Evolutionary conservation across 2,888 invertebrate genomes (phyloP).

Genomic region (Leucophora obtusa): DNA sequence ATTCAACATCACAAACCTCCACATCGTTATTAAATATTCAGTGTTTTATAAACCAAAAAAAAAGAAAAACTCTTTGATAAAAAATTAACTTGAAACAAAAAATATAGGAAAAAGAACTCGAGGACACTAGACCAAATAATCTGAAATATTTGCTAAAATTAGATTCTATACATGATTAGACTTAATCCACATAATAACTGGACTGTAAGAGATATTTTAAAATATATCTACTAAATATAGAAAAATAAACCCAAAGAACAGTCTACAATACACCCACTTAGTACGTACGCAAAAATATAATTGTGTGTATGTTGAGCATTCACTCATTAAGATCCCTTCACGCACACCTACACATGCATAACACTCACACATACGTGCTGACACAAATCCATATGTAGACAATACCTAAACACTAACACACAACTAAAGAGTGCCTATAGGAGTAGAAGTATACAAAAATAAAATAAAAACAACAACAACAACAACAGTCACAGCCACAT

Average conservation of each 20-base stretch:
- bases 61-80: background rate
- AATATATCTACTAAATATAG: constrained; percentile 18
- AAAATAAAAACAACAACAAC: constrained; percentile 34
- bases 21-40: background rate
- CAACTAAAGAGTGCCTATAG: constrained; percentile 17
- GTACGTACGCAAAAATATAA: constrained; percentile 12
- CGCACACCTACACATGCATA: constrained; percentile 18
- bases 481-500: background rate
- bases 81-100: background rate
- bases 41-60: background rate
- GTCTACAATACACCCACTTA: background rate
- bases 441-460: constrained; percentile 1
- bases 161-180: constrained; percentile 9
- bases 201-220: constrained; percentile 20
- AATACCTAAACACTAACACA: constrained; percentile 23
- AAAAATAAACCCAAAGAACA: background rate
- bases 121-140: background rate
- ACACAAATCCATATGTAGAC: background rate
- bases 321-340: constrained; percentile 1
- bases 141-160: background rate
- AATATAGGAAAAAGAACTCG: background rate
- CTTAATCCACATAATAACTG: constrained; percentile 16
- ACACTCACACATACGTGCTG: background rate
- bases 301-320: background rate
- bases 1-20: background rate